Conservation (phyloP, 2,797 vertebrate genomes). For the Crax fasciolata region DNA sequence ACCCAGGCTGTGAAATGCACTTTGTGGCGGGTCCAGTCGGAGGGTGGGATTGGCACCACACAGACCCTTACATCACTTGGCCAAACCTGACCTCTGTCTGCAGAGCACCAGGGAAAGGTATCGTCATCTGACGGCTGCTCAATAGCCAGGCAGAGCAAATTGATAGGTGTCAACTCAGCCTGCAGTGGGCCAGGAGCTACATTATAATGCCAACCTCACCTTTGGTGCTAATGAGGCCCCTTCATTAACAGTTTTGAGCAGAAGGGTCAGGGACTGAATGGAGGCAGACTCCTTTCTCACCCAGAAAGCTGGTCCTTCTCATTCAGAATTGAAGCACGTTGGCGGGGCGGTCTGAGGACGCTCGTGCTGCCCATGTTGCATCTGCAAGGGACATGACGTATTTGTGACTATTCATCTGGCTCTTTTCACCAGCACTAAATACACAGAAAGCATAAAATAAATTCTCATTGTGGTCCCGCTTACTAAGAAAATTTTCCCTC, state of each 20-base stretch:
- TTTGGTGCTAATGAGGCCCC: conserved; percentile 65
- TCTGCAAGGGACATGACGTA: conserved; percentile 48
- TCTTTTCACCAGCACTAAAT: conserved; percentile 70
- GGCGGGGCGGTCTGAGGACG: neutral
- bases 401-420: conserved; percentile 56
- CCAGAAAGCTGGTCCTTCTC: conserved; percentile 42
- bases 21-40: neutral
- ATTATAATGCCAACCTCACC: conserved; percentile 47
- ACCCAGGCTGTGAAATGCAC: neutral
- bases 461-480: conserved; percentile 64
- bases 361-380: conserved; percentile 43
- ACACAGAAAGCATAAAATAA: conserved; percentile 68
- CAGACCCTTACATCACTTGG: neutral
- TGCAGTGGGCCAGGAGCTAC: neutral
- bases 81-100: neutral
- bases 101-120: neutral
- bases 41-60: neutral
- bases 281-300: conserved; percentile 54
- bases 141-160: fast-evolving
- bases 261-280: conserved; percentile 49
- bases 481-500: conserved; percentile 45
- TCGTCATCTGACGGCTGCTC: neutral
- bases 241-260: conserved; percentile 51
- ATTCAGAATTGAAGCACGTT: conserved; percentile 70
- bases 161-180: conserved; percentile 17